Conservation (phyloP, 1,140 invertebrate genomes). For the Tachypleus tridentatus region DNA sequence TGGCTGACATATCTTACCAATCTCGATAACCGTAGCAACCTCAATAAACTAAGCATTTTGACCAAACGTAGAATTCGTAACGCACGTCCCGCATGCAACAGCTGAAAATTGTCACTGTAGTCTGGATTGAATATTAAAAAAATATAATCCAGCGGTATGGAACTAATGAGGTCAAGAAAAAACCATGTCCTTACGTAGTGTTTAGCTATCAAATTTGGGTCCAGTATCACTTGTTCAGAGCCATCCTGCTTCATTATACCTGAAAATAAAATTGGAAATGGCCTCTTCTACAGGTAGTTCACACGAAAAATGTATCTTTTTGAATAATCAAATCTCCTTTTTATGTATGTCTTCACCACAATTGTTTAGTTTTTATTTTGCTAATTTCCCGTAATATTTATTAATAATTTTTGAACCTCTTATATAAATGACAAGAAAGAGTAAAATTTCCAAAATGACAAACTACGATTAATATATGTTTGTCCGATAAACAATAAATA, state of each 20-base stretch:
- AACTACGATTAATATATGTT: no score
- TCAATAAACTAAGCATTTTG: slow-evolving; percentile 88
- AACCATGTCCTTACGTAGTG: slow-evolving; percentile 99
- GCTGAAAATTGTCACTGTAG: slow-evolving; percentile 92
- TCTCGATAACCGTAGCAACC: slow-evolving; percentile 83
- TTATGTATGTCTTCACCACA: no score
- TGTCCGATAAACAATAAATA: no score
- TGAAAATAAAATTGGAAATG: slow-evolving; percentile 34
- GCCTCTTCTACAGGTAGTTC: no score
- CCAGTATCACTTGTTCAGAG: slow-evolving; percentile 96
- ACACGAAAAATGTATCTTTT: no score
- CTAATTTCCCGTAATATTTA: no score
- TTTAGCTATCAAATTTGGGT: slow-evolving; percentile 95
- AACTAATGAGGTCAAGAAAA: slow-evolving; percentile 97
- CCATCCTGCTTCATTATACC: slow-evolving; percentile 99
- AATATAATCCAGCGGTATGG: slow-evolving; percentile 98
- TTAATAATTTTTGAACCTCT: no score
- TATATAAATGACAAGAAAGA: no score
- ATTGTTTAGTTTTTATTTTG: no score
- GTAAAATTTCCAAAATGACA: no score
- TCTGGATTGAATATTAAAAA: slow-evolving; percentile 99
- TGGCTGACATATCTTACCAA: slow-evolving; percentile 96
- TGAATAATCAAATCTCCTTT: no score
- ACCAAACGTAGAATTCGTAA: slow-evolving; percentile 89
- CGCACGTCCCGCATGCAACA: slow-evolving; percentile 88